Evolutionary conservation across 2,888 invertebrate genomes (phyloP), one percentile per base, ranked within the genome.

Genomic region (Pomacea canaliculata): DNA sequence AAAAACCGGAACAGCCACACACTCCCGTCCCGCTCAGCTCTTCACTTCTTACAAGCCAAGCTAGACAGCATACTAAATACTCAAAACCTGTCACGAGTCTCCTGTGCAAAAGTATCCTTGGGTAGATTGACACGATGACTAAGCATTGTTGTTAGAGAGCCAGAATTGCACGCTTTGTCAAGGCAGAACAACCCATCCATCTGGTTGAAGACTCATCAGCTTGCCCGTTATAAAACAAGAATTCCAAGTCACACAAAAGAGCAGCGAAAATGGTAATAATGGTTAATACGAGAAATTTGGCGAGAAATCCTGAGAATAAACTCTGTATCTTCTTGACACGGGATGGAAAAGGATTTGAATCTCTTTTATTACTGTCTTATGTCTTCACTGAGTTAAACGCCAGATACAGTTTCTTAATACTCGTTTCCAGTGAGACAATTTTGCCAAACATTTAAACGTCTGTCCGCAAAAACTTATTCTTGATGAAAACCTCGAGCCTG

Each of bases 171-270:
- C n/a, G 62, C 3, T 13, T 27, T 27, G 12, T 2, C 10, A 51
- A 49, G 7, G 51, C 23, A 37, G 46, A 46, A 27, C 76, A 76
- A 19, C n/a, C n/a, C 76, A 76, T 12, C 63, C 74, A 27, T 59
- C 56, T 2, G 79, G 79, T n/a, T n/a, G n/a, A 79, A 48, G n/a
- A 51, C 49, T 27, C 16, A 79, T 77, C 12, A 27, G 51, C 48
- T 79, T 79, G 19, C 56, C 56, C n/a, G n/a, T 18, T 71, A 67
- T 0, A 79, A 66, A 51, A 73, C 19, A 79, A 51, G 10, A 19
- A 71, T 16, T 59, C 16, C 7, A 79, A 23, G 0, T 59, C 37
- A n/a, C 8, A 1, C 8, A 37, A 79, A 46, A 12, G 27, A n/a
- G n/a, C n/a, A n/a, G 62, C 1, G 60, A 49, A 23, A 79, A 76